Percentiles rank a stretch among this genome's conserved stretches.
phyloP scores from a whole-genome alignment of 2,113 vertebrate genomes.

The Bos taurus region ARS-UCD2.0 NC_037331.1:52497501-52498000 shows the following conservation, averaged over 20 bases:
- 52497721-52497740: slow-evolving; percentile 96
- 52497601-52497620: slow-evolving; percentile 94
- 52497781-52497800: slow-evolving; percentile 86
- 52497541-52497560: slow-evolving; percentile 98
- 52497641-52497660: slow-evolving; percentile 99
- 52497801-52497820: slow-evolving; percentile 28
- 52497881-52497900: background rate
- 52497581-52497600: slow-evolving; percentile 95
- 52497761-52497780: slow-evolving; percentile 93
- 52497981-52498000: background rate
- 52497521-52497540: slow-evolving; percentile 98
- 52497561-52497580: slow-evolving; percentile 92
- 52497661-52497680: slow-evolving; percentile 99
- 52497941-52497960: slow-evolving; percentile 18
- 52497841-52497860: slow-evolving; percentile 56
- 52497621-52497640: slow-evolving; percentile 92
- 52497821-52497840: slow-evolving; percentile 16
- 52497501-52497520: slow-evolving; percentile 97
- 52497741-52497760: slow-evolving; percentile 97
- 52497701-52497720: slow-evolving; percentile 97
- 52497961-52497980: background rate
- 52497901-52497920: slow-evolving; percentile 12
- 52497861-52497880: slow-evolving; percentile 41
- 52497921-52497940: background rate
- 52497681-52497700: slow-evolving; percentile 99